Evolutionary conservation across 2,888 invertebrate species (phyloP), one percentile per base, ranked within the genome.

Genomic region (Dastarcus helophoroides): DNA sequence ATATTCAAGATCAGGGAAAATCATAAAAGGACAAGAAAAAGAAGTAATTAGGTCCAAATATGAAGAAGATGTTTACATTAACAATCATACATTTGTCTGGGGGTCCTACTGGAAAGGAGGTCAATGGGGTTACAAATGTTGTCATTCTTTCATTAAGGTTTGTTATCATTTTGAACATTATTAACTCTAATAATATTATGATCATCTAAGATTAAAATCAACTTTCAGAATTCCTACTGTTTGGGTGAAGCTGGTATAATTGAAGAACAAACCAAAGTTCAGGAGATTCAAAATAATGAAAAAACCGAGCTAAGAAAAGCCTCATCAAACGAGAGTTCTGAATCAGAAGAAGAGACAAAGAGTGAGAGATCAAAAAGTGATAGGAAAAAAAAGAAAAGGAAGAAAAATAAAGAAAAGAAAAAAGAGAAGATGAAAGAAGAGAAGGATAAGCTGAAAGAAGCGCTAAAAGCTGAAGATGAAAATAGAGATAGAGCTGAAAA

Each of bases 101-200:
- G 98, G 98, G 3, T 95, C 95, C 0, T 94, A 71, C 59, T 99
- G 97, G 95, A 72, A 72, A 44, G 77, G 78, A 29, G 93, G 91
- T 0, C 71, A 75, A 37, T 99, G 98, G 98, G 98, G 97, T 0
- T 98, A 79, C 63, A 82, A 83, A 52, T 98, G 98, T 53, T 98
- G 98, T 60, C 81, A 91, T 55, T 89, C 90, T 0, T 79, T 82
- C 39, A 74, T 97, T 5, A 82, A 82, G 68, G 74, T 73, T 56
- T 30, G 36, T 33, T 24, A 23, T 22, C 9, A n/a, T 31, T 26
- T 19, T 6, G 19, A 6, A 6, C 19, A 19, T 19, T 19, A 7
- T 19, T n/a, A 7, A 7, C 7, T 19, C n/a, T 7, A 8, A 8
- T 30, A 29, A n/a, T 11, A 7, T 11, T 25, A 2, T 10, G 1